Percentiles rank a stretch among this genome's conserved stretches.
These are phyloP conservation scores for Hemicentrotus pulcherrimus DNA, from an alignment of 35 echinoderm and acorn worm genomes.

Conservation along the genomic window DNA sequence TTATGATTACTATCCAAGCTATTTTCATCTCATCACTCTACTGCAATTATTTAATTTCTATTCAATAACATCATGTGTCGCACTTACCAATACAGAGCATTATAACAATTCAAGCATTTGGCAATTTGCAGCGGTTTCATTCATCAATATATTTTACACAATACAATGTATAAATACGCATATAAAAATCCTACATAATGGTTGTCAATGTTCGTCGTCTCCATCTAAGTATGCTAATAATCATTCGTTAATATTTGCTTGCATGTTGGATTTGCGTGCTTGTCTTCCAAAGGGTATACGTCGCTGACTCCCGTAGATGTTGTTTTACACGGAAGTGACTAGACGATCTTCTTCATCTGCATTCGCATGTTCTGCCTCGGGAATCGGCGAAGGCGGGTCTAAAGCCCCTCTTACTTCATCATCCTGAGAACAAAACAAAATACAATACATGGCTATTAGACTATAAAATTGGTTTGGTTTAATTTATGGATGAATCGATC, in stretches of 20 bases:
- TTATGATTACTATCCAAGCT: too few relatives aligned
- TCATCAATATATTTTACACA: not conserved
- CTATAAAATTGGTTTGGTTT: too few relatives aligned
- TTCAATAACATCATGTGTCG: too few relatives aligned
- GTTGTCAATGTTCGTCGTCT: too few relatives aligned
- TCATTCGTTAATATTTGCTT: not conserved
- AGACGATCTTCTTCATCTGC: not conserved
- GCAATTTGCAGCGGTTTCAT: not conserved
- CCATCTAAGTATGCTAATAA: too few relatives aligned
- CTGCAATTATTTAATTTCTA: too few relatives aligned
- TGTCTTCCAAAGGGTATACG: not conserved
- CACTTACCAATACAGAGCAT: not conserved
- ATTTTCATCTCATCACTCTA: too few relatives aligned
- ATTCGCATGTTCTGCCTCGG: not conserved
- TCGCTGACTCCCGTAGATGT: not conserved
- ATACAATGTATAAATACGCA: not conserved
- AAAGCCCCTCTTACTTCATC: conserved; percentile 16
- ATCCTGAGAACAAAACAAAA: not conserved
- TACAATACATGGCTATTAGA: too few relatives aligned
- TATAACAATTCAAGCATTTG: not conserved
- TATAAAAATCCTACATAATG: not conserved
- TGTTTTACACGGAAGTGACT: conserved; percentile 23
- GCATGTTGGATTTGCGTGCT: not conserved
- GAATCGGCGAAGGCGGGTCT: not conserved
- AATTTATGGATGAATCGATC: too few relatives aligned